phyloP scores from a whole-genome alignment of 2,797 vertebrate species.

The Lagocephalus sceleratus region DNA sequence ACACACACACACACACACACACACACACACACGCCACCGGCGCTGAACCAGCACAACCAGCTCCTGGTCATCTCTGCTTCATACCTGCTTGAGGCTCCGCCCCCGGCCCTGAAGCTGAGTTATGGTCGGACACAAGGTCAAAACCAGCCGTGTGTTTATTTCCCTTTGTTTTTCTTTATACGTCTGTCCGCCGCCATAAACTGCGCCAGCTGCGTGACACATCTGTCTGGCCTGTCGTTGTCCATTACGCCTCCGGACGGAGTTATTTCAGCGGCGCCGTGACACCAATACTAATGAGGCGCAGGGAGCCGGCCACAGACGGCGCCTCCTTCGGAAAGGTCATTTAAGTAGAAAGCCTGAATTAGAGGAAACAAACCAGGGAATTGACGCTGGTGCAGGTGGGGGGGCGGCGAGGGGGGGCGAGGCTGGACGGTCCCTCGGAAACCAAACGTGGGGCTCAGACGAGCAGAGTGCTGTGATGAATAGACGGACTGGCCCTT shows the following conservation, averaged over 20 bases:
- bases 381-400: conserved; percentile 1
- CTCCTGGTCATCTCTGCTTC: not conserved
- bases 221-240: conserved; percentile 37
- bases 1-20: not conserved
- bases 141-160: conserved; percentile 11
- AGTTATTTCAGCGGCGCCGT: conserved; percentile 52
- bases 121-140: conserved; percentile 10
- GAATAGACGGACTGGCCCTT: conserved; percentile 13
- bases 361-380: conserved; percentile 5
- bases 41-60: too few relatives aligned
- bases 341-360: too few relatives aligned
- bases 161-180: conserved; percentile 10
- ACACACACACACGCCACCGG: too few relatives aligned
- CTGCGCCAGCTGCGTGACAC: conserved; percentile 31
- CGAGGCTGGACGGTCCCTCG: too few relatives aligned
- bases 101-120: not conserved
- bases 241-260: conserved; percentile 50
- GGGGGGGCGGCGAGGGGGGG: too few relatives aligned
- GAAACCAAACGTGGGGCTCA: too few relatives aligned
- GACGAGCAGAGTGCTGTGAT: too few relatives aligned
- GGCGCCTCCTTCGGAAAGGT: not conserved
- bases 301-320: not conserved
- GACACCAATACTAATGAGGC: conserved; percentile 61
- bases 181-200: conserved; percentile 30
- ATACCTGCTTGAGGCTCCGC: too few relatives aligned